A percentile compares a stretch with the other conserved stretches of the same genome.
These are phyloP conservation scores for Australoheros scitulus DNA, from an alignment of 2,113 vertebrate species.

Conservation along the genomic window DNA sequence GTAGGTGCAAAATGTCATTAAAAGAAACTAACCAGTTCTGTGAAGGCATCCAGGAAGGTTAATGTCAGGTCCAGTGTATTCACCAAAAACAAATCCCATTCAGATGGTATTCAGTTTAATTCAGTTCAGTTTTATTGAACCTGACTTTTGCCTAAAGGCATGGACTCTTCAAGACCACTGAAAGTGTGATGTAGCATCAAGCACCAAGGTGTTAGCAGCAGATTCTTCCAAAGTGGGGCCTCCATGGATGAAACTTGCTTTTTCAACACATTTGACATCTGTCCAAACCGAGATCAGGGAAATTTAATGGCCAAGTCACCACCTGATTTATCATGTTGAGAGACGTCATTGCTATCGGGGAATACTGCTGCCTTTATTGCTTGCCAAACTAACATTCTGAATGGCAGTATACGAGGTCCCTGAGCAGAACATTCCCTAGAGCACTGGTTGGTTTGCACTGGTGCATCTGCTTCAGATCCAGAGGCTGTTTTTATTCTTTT, in stretches of 20 bases:
- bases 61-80: background rate
- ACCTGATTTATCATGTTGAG: too few relatives aligned
- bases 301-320: background rate
- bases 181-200: background rate
- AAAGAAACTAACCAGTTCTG: background rate
- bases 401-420: background rate
- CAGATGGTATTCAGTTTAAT: background rate
- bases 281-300: background rate
- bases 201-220: background rate
- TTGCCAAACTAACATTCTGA: background rate
- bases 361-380: background rate
- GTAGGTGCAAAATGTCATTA: background rate
- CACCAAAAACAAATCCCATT: background rate
- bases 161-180: background rate
- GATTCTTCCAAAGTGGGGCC: background rate
- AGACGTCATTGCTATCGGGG: background rate
- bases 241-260: background rate
- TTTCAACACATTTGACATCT: background rate
- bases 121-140: background rate
- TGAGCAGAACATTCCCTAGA: background rate
- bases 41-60: too few relatives aligned
- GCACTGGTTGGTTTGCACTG: too few relatives aligned
- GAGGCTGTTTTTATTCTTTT: too few relatives aligned
- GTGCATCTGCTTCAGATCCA: too few relatives aligned
- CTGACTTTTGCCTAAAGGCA: background rate